phyloP scores from a whole-genome alignment of 2,888 invertebrate species.

The Mellilla xanthometata region DNA sequence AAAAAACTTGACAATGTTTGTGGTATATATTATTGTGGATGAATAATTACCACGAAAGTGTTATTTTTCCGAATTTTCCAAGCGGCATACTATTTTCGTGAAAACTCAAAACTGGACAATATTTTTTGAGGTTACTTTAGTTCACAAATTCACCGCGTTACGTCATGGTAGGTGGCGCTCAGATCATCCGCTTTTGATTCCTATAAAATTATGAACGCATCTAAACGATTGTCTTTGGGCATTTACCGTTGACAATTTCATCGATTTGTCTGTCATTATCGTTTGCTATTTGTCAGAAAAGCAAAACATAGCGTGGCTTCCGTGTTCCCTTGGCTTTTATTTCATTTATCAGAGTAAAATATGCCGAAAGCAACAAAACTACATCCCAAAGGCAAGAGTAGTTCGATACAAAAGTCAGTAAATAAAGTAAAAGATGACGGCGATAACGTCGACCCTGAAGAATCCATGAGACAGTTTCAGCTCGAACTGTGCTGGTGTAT shows the following conservation, averaged over 20 bases:
- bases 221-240: constrained; percentile 10
- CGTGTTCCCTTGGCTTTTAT: constrained; percentile 7
- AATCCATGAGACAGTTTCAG: constrained; percentile 86
- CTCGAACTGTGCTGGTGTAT: constrained; percentile 92
- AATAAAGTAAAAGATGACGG: constrained; percentile 54
- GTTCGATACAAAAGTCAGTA: constrained; percentile 62
- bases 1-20: constrained; percentile 32
- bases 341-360: constrained; percentile 16
- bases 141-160: constrained; percentile 42
- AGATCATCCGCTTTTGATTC: background rate
- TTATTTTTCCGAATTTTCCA: constrained; percentile 79
- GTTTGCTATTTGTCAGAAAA: constrained; percentile 25
- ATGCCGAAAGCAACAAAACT: constrained; percentile 76
- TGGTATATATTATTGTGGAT: constrained; percentile 31
- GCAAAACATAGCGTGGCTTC: constrained; percentile 52
- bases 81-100: constrained; percentile 76
- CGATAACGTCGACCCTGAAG: constrained; percentile 58
- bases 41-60: constrained; percentile 75
- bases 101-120: constrained; percentile 33
- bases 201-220: constrained; percentile 5
- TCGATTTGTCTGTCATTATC: background rate
- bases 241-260: constrained; percentile 1
- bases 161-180: constrained; percentile 43
- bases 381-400: constrained; percentile 67
- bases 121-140: constrained; percentile 54